Base-by-base conservation (phyloP, 2,113 vertebrate genomes). In the Indicator indicator region DNA sequence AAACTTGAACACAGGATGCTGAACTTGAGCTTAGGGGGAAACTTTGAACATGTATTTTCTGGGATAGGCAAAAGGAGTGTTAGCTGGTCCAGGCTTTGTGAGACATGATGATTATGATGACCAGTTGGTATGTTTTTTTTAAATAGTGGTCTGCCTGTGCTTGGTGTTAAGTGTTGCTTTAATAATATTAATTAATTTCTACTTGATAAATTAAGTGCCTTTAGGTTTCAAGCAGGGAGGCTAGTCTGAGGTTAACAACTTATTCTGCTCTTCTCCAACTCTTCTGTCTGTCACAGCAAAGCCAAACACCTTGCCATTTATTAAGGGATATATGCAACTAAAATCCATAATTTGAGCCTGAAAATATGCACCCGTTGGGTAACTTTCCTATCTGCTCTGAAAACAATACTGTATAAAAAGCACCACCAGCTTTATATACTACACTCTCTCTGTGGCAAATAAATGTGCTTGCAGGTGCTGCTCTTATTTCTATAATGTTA, bases 181-280 rank as follows among this genome's bases (percentile, higher is more conserved):
- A 94, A 83, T 92, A 90, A 70, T 67, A 67, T 32, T 85, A 84
- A 94, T 92, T 94, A 94, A 94, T 91, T 94, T 85, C 32, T 67
- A 69, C 56, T 87, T 76, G 46, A 9, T 70, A 77, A 95, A 70
- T 89, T 87, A 88, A 87, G 67, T 75, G 30, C 59, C 67, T 38
- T 14, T 50, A 58, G 4, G 28, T 79, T 74, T 89, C 42, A 60
- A 63, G 84, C 32, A 85, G 46, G 38, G 60, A 89, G 81, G 86
- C 85, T 92, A 91, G 63, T 10, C 52, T 79, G 36, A 33, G 87
- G 75, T 94, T 73, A 85, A 89, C 54, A 75, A 33, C 64, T 90
- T 88, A 32, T 92, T 83, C 87, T 91, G 75, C 11, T 87, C 74
- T 70, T 93, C 86, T 84, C 30, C 9, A 92, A 85, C 87, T 71